Base-by-base conservation (phyloP, 2,888 invertebrate genomes). In the Pandemis heparana region DNA sequence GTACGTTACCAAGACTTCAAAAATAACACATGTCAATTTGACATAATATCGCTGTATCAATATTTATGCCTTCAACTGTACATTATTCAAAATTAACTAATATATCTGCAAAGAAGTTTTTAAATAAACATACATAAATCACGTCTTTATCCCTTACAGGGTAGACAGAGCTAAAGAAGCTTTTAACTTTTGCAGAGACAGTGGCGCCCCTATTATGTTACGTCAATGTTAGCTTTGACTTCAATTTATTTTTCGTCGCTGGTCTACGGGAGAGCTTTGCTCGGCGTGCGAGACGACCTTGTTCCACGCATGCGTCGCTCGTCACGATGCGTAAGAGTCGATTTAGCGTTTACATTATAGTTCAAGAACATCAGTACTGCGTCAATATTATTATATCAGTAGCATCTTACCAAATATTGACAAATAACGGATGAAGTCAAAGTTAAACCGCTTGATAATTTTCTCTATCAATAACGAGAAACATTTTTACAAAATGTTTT, bases 261-360 rank as follows among this genome's bases (percentile, higher is more conserved):
- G 51, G n/a, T 51, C 5, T 4, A 18, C 12, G 41, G n/a, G 9
- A 59, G 14, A 63, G 59, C 63, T 38, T 46, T 69, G 41, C 59
- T 63, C 16, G 14, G 62, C 61, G 63, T 56, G 68, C 65, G 75
- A 80, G 77, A 82, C 82, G 85, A 83, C 87, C 87, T 86, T 85
- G 81, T 84, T 85, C 62, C 79, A 80, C 77, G 74, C 68, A 78
- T 77, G 78, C 81, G 82, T 77, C 80, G 79, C 51, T 53, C 79
- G 82, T 85, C 75, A 78, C 76, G 78, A 80, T 85, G 83, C 83
- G 82, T 83, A 76, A 79, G 80, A 85, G 87, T 83, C 75, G 79
- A 79, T 79, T 81, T 79, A 81, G 79, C 77, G 78, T 80, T 75
- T 23, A 60, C 46, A 51, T 66, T 66, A 60, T 69, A 71, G 41